Conservation (phyloP, 2,113 vertebrate species). For the Cranoglanis bouderius region DNA sequence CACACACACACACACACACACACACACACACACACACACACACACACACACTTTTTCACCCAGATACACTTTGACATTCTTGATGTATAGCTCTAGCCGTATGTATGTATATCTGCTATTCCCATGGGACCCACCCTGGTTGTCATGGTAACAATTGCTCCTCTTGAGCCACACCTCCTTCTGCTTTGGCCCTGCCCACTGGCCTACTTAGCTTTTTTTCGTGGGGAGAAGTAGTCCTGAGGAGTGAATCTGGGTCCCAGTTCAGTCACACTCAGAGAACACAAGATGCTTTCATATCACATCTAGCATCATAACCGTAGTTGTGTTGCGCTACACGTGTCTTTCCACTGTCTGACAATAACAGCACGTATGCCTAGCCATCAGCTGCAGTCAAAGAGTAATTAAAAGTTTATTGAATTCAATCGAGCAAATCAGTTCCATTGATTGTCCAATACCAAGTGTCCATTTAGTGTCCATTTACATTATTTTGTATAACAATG, state of each 20-base stretch:
- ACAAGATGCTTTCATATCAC: neutral
- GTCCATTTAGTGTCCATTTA: neutral
- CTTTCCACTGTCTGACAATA: neutral
- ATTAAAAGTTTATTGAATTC: neutral
- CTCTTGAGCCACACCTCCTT: constrained; percentile 43
- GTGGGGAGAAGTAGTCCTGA: constrained; percentile 41
- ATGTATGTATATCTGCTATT: constrained; percentile 50
- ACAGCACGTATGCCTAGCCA: neutral
- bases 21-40: constrained; percentile 9
- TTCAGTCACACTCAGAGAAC: constrained; percentile 5
- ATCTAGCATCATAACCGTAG: neutral
- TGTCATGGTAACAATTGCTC: constrained; percentile 55
- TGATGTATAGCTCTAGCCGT: constrained; percentile 45
- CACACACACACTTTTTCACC: constrained; percentile 33
- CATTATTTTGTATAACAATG: neutral
- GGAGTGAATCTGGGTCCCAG: constrained; percentile 10
- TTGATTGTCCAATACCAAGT: neutral
- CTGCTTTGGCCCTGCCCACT: constrained; percentile 34
- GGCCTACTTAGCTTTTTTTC: constrained; percentile 57
- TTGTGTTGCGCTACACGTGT: neutral
- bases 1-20: constrained; percentile 32
- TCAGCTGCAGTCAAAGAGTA: neutral
- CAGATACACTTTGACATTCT: constrained; percentile 25
- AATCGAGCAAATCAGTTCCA: neutral
- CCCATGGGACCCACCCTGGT: constrained; percentile 41